Evolutionary conservation across 2,797 vertebrate genomes (phyloP).

Genomic region (Glyptemys insculpta): DNA sequence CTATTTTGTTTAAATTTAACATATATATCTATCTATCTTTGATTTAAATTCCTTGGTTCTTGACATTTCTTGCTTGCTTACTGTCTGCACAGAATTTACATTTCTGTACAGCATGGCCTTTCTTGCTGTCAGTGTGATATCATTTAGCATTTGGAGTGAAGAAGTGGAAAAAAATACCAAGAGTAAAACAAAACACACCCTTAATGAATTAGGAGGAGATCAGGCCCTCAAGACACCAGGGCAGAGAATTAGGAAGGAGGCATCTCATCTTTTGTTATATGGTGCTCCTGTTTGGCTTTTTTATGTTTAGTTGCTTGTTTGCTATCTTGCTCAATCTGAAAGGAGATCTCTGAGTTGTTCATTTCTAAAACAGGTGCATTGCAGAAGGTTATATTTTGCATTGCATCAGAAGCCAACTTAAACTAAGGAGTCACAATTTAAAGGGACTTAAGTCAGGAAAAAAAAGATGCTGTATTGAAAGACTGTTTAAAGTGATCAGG

Average conservation of each 20-base stretch:
- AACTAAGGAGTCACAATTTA: constrained; percentile 9
- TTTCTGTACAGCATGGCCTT: background rate
- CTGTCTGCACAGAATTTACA: background rate
- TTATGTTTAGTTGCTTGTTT: background rate
- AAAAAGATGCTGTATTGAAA: background rate
- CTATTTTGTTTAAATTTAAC: background rate
- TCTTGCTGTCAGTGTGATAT: background rate
- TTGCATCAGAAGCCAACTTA: background rate
- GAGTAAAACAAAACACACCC: background rate
- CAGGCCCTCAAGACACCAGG: background rate
- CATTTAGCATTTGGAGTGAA: background rate
- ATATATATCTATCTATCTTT: background rate
- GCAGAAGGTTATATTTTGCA: background rate
- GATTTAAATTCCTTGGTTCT: background rate
- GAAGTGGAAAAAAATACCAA: background rate
- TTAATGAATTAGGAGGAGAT: background rate
- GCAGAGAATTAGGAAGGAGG: background rate
- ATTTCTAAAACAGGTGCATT: background rate
- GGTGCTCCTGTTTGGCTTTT: background rate
- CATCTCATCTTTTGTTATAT: background rate
- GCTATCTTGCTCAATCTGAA: background rate
- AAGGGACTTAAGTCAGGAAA: background rate
- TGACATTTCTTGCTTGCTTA: background rate
- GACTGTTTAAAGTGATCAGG: background rate
- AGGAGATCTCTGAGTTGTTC: background rate